A percentile compares a stretch with the other conserved stretches of the same genome.
Conservation (phyloP, 2,113 vertebrate genomes). For the Carassius auratus region DNA sequence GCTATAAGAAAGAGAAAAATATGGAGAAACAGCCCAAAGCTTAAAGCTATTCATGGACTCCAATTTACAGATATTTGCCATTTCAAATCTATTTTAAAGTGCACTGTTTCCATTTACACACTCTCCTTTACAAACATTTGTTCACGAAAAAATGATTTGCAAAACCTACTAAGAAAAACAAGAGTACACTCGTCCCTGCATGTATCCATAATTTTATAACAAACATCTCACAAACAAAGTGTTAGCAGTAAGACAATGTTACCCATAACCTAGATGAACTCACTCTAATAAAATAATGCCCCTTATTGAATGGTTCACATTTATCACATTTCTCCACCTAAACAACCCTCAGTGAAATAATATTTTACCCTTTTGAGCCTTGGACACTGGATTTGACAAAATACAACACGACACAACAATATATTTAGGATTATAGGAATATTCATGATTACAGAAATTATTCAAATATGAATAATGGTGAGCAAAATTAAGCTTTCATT, state of each 20-base stretch:
- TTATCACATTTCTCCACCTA: conserved; percentile 55
- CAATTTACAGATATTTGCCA: conserved; percentile 46
- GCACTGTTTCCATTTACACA: conserved; percentile 71
- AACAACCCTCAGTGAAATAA: conserved; percentile 54
- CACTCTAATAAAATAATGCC: conserved; percentile 72
- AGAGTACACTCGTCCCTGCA: conserved; percentile 38
- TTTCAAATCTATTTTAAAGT: conserved; percentile 72
- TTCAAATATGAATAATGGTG: conserved; percentile 27
- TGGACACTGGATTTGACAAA: not conserved
- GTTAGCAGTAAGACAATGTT: conserved; percentile 53
- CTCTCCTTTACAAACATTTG: conserved; percentile 61
- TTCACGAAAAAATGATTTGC: conserved; percentile 55
- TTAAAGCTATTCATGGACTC: conserved; percentile 6
- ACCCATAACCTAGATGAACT: conserved; percentile 65
- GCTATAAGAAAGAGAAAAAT: not conserved
- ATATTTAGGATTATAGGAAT: conserved; percentile 21
- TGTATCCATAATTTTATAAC: conserved; percentile 61
- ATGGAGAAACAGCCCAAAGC: not conserved
- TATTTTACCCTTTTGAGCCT: not conserved
- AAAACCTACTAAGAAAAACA: conserved; percentile 37
- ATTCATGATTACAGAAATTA: conserved; percentile 28
- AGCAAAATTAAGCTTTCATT: conserved; percentile 17
- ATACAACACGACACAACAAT: not conserved
- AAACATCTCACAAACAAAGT: conserved; percentile 59
- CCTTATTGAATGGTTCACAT: conserved; percentile 71